Percentiles rank a stretch among this genome's conserved stretches.
Conservation (phyloP, 2,888 invertebrate species). For the Andrena dorsata region DNA sequence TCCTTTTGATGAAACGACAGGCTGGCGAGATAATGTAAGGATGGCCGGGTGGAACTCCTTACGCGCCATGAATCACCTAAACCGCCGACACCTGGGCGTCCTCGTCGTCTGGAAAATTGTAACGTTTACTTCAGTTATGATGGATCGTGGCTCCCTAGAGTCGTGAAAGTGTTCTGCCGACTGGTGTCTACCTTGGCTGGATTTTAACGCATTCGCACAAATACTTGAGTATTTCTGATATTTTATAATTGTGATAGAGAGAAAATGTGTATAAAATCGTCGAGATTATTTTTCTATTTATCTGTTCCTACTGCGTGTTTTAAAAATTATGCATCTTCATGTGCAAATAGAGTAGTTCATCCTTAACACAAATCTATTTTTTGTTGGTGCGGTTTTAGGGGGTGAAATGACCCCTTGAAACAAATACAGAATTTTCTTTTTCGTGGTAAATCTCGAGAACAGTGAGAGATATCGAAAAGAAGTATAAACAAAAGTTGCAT, state of each 20-base stretch:
- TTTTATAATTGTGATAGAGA: background rate
- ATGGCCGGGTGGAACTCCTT: conserved; percentile 60
- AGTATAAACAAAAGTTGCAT: no score
- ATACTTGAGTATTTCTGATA: background rate
- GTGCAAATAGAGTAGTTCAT: no score
- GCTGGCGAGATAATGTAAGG: conserved; percentile 61
- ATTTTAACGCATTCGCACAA: conserved; percentile 8
- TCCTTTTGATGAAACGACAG: conserved; percentile 18
- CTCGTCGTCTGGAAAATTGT: conserved; percentile 87
- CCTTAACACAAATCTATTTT: no score
- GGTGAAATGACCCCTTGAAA: no score
- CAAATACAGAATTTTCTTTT: no score
- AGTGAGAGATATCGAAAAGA: no score
- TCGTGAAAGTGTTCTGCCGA: conserved; percentile 70
- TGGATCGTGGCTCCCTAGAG: background rate
- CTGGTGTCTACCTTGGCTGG: conserved; percentile 49
- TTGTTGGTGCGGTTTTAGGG: no score
- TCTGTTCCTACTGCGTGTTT: background rate
- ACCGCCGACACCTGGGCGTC: conserved; percentile 89
- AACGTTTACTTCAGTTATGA: conserved; percentile 45
- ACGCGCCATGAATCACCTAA: conserved; percentile 73
- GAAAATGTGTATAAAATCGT: background rate
- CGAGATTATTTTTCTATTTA: background rate
- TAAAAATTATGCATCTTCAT: no score
- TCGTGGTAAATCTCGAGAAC: no score